Conservation (phyloP, 1,140 invertebrate genomes). For the Aphaenogaster ashmeadi region DNA sequence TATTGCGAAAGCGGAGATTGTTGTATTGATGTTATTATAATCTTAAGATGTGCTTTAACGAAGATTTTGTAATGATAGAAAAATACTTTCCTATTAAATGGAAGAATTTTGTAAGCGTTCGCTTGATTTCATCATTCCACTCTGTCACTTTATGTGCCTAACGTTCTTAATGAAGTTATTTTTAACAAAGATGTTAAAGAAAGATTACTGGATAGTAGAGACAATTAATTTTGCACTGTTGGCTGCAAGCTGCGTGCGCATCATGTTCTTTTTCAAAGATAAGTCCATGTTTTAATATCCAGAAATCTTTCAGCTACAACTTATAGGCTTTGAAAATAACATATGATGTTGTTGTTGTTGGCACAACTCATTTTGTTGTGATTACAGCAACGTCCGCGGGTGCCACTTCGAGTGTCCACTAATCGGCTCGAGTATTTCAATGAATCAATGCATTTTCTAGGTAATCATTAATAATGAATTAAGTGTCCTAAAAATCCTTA, state of each 20-base stretch:
- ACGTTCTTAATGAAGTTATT: constrained; percentile 53
- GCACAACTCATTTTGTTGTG: constrained; percentile 88
- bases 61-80: constrained; percentile 38
- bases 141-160: constrained; percentile 22
- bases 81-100: constrained; percentile 49
- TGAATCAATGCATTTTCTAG: constrained; percentile 87
- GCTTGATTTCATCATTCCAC: constrained; percentile 46
- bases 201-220: constrained; percentile 55
- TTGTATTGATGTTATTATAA: constrained; percentile 11
- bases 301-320: constrained; percentile 63
- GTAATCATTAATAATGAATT: constrained; percentile 87
- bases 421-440: constrained; percentile 87
- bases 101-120: constrained; percentile 43
- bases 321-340: constrained; percentile 71
- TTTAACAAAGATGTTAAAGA: constrained; percentile 43
- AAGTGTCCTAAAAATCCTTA: constrained; percentile 82
- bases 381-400: constrained; percentile 86
- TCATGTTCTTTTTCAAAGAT: neutral
- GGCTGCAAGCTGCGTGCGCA: neutral
- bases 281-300: constrained; percentile 42
- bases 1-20: constrained; percentile 7
- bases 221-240: neutral
- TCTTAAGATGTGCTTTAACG: neutral
- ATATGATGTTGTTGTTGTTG: constrained; percentile 84
- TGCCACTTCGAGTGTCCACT: constrained; percentile 86